Conservation (phyloP, 2,113 vertebrate species). For the Melospiza melodia region DNA sequence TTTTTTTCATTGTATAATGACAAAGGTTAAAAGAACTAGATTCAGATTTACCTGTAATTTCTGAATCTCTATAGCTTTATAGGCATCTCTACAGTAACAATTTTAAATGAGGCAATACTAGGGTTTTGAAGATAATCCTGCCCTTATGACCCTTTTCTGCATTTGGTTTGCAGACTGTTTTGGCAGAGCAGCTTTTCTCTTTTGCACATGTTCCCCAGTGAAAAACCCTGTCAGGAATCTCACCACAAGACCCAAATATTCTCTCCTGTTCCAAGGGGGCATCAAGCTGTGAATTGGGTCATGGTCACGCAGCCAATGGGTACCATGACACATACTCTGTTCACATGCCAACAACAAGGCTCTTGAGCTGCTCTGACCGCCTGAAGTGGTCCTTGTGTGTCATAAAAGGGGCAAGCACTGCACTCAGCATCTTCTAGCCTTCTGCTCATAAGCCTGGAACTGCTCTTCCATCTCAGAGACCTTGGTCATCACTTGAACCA, state of each 20-base stretch:
- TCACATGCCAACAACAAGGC: background rate
- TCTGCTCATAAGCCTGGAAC: background rate
- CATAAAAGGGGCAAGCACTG: background rate
- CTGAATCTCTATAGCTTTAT: background rate
- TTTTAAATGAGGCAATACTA: background rate
- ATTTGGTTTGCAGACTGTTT: background rate
- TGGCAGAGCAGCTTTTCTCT: background rate
- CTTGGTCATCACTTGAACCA: background rate
- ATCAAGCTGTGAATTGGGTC: background rate
- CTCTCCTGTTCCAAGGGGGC: background rate
- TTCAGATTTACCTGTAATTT: background rate
- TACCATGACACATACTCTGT: background rate
- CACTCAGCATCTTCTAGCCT: background rate
- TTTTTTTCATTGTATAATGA: background rate
- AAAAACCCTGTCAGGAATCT: background rate
- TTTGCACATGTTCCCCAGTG: background rate
- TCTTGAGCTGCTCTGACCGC: background rate
- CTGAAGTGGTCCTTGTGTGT: background rate
- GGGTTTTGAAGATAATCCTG: background rate
- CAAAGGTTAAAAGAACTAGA: background rate
- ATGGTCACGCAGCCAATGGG: background rate
- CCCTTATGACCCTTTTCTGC: background rate
- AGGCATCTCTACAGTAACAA: background rate
- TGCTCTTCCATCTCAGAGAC: background rate
- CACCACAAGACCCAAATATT: background rate